Percentiles rank a stretch among this genome's conserved stretches.
Conservation (phyloP, 2,888 invertebrate genomes). For the Drosophila ustulata region DNA sequence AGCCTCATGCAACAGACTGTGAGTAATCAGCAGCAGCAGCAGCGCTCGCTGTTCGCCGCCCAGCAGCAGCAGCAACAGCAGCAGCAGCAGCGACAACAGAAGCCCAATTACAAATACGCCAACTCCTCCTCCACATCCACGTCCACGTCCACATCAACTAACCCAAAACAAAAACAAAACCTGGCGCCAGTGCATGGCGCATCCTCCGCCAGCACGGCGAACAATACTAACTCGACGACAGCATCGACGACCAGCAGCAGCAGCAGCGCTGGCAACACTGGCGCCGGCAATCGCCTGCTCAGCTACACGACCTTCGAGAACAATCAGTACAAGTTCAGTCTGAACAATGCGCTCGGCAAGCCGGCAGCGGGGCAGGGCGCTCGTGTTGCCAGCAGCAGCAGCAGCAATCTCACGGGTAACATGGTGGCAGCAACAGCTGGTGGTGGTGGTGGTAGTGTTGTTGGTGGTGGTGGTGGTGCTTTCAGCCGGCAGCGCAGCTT, state of each 20-base stretch:
- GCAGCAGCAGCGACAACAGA: slow-evolving; percentile 71
- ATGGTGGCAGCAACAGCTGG: slow-evolving; percentile 17
- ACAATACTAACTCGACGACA: slow-evolving; percentile 48
- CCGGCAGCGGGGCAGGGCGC: slow-evolving; percentile 44
- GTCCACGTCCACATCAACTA: slow-evolving; percentile 53
- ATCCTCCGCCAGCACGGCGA: slow-evolving; percentile 47
- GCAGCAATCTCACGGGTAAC: slow-evolving; percentile 76
- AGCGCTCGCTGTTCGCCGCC: slow-evolving; percentile 75
- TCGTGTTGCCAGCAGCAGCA: slow-evolving; percentile 65
- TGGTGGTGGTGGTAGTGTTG: slow-evolving; percentile 31
- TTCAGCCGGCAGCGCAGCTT: slow-evolving; percentile 79
- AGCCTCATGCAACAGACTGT: slow-evolving; percentile 84
- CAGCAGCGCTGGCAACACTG: slow-evolving; percentile 36
- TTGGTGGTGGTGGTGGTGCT: slow-evolving; percentile 62
- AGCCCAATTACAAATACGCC: slow-evolving; percentile 79
- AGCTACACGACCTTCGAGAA: slow-evolving; percentile 85
- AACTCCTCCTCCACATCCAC: slow-evolving; percentile 49
- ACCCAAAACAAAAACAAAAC: slow-evolving; percentile 56
- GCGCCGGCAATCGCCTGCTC: slow-evolving; percentile 82
- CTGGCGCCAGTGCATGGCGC: slow-evolving; percentile 82
- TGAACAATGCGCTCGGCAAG: slow-evolving; percentile 82
- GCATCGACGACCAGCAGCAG: slow-evolving; percentile 17
- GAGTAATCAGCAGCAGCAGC: slow-evolving; percentile 84
- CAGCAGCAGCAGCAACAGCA: slow-evolving; percentile 79
- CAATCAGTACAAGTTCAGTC: slow-evolving; percentile 85